phyloP scores from a whole-genome alignment of 2,797 vertebrate species.

The Aeoliscus strigatus region DNA sequence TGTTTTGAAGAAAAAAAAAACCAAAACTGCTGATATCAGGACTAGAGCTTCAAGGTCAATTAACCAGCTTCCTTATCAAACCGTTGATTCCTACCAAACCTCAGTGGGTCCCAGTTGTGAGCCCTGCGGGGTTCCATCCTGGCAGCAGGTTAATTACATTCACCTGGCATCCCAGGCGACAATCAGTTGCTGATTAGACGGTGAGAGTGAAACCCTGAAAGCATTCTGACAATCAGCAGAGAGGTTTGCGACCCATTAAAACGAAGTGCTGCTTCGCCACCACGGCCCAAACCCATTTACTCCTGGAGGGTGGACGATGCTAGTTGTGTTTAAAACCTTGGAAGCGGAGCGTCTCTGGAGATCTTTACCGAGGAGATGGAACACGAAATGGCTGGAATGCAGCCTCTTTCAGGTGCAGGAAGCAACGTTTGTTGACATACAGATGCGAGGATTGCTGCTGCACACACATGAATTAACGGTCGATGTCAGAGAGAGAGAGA shows the following conservation, averaged over 20 bases:
- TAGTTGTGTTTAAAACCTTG: too few relatives aligned
- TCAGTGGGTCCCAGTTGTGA: conserved; percentile 7
- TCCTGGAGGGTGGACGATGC: too few relatives aligned
- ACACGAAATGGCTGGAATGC: too few relatives aligned
- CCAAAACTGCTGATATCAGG: conserved; percentile 29
- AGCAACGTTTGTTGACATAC: too few relatives aligned
- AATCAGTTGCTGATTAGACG: conserved; percentile 28
- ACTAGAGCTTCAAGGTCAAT: conserved; percentile 22
- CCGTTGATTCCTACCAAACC: conserved; percentile 6
- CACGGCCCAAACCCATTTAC: too few relatives aligned
- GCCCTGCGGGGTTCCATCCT: conserved; percentile 30
- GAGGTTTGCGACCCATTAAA: conserved; percentile 4
- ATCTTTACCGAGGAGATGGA: too few relatives aligned
- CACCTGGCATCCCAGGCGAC: conserved; percentile 40
- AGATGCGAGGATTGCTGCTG: too few relatives aligned
- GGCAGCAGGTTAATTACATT: conserved; percentile 63
- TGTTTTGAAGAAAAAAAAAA: not conserved
- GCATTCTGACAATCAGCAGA: not conserved
- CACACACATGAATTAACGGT: not conserved
- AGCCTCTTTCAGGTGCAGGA: too few relatives aligned
- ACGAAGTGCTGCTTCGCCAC: not conserved
- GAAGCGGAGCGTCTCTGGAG: too few relatives aligned
- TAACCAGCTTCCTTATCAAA: conserved; percentile 42
- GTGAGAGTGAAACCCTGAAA: conserved; percentile 12
- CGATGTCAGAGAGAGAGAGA: conserved; percentile 10